Conservation (phyloP, 1,140 invertebrate species). For the Tachypleus tridentatus region DNA sequence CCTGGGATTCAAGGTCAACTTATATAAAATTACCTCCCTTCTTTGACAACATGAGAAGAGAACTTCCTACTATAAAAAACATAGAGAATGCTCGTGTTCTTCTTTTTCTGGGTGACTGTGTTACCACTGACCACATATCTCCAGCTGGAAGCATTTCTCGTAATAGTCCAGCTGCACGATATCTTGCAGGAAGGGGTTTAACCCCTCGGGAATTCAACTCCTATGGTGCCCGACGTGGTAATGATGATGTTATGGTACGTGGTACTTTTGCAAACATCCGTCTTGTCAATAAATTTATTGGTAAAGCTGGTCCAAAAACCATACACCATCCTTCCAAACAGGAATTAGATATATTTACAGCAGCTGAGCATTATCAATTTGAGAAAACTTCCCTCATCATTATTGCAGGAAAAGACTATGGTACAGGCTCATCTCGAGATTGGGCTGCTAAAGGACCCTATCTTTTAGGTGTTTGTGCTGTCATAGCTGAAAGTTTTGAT, state of each 20-base stretch:
- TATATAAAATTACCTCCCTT: conserved; percentile 98
- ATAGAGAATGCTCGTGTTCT: conserved; percentile 35
- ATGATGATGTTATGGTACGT: conserved; percentile 42
- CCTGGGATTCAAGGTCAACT: conserved; percentile 81
- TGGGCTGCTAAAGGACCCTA: conserved; percentile 46
- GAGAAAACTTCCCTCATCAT: conserved; percentile 24
- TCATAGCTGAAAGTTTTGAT: conserved; percentile 44
- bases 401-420: conserved; percentile 21
- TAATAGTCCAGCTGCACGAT: conserved; percentile 40
- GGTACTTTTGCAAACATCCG: conserved; percentile 46
- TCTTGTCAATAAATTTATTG: conserved; percentile 34
- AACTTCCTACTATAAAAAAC: conserved; percentile 24
- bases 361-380: conserved; percentile 12
- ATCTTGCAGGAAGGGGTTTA: conserved; percentile 32
- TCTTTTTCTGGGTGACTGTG: conserved; percentile 36
- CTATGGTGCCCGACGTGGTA: conserved; percentile 42
- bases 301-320: conserved; percentile 39
- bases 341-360: conserved; percentile 24
- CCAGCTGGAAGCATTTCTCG: conserved; percentile 42
- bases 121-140: conserved; percentile 44
- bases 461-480: conserved; percentile 33
- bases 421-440: conserved; percentile 36
- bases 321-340: conserved; percentile 37
- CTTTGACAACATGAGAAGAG: conserved; percentile 43
- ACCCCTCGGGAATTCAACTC: conserved; percentile 42